Conservation (phyloP, 2,113 vertebrate species). For the Hepsetus odoe region DNA sequence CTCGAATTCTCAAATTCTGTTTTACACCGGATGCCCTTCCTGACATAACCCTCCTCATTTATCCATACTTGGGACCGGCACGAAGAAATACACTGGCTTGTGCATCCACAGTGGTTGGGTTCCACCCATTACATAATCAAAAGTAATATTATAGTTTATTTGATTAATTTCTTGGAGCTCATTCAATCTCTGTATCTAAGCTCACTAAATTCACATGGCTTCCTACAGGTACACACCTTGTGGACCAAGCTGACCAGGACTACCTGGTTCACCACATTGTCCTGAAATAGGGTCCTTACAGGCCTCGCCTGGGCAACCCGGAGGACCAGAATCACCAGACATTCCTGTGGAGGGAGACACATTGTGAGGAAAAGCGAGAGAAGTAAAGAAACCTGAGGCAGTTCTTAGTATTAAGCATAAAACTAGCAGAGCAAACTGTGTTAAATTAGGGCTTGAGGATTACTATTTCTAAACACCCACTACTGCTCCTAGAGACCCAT, state of each 20-base stretch:
- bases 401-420: too few species aligned
- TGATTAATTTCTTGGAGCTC: too few species aligned
- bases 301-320: conserved; percentile 62
- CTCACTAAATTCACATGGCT: not conserved
- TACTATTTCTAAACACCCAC: too few species aligned
- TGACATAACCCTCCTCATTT: too few species aligned
- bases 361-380: not conserved
- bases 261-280: conserved; percentile 66
- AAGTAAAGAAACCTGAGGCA: not conserved
- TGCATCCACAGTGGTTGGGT: too few species aligned
- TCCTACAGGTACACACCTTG: conserved; percentile 63
- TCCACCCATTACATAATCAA: too few species aligned
- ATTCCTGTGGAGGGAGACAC: conserved; percentile 65
- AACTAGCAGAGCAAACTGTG: not conserved
- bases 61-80: too few species aligned
- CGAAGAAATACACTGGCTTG: too few species aligned
- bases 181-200: not conserved
- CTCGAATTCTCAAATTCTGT: too few species aligned
- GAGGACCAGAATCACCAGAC: conserved; percentile 73
- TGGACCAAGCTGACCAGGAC: conserved; percentile 72
- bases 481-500: too few species aligned
- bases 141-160: too few species aligned
- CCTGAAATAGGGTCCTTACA: conserved; percentile 57
- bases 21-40: too few species aligned
- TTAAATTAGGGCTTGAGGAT: not conserved